Evolutionary conservation across 2,113 vertebrate species (phyloP), one percentile per base, ranked within the genome.

Genomic region (Rattus rattus): DNA sequence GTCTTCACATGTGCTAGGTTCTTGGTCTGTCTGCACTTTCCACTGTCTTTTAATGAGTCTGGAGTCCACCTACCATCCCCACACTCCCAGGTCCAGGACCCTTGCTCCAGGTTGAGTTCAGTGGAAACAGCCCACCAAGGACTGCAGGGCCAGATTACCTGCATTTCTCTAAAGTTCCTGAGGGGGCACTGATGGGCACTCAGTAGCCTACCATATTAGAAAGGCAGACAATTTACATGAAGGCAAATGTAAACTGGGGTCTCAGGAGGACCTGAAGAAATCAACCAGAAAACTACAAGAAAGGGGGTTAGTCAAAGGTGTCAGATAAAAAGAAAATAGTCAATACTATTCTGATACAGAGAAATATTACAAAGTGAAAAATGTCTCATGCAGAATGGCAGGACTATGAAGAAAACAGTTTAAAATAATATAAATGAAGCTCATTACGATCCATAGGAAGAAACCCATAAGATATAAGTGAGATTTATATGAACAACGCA

Each of bases 401-500:
- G 91, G 63, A 87, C 33, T 75, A 47, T 13, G 49, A 69, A 43
- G 65, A 49, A 95, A 81, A 72, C 61, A 47, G 73, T 92, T 97
- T 77, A 73, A 97, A 94, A 69, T 75, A 77, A 88, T 67, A 94
- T 75, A 77, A 84, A 79, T 63, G 65, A 79, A n/a, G 79, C n/a
- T n/a, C 49, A 90, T 80, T 95, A 72, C 76, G 77, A 84, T 93
- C 30, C 52, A 85, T 52, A 61, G 5, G 52, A 84, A 97, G 76
- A 85, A 94, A 91, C 88, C 65, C n/a, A 59, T 72, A 67, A 93
- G 96, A 30, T 93, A 49, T 63, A 70, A 92, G 10, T 92, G 59
- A 94, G 47, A 95, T 61, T 85, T 96, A 85, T 76, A 76, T 85
- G 92, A 94, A 85, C 22, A 95, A 94, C 54, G 33, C 83, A 26